These are phyloP conservation scores for Cordilura impudica DNA, from an alignment of 2,888 invertebrate species.

Conservation along the genomic window DNA sequence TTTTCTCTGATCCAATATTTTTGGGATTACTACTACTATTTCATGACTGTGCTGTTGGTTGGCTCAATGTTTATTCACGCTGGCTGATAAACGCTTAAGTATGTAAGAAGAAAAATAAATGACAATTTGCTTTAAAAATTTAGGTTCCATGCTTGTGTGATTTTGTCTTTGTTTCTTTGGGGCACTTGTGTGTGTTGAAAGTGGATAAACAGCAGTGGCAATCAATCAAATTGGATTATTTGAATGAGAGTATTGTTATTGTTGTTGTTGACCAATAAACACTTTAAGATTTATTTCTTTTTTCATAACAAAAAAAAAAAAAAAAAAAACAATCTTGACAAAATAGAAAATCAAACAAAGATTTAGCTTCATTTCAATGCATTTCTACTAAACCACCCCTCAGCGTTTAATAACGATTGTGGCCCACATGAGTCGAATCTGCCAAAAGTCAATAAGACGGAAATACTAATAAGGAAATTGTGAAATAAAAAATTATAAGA, in stretches of 20 bases:
- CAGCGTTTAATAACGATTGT: too few relatives aligned
- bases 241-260: constrained; percentile 9
- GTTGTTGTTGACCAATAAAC: constrained; percentile 1
- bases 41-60: neutral
- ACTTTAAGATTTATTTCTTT: too few relatives aligned
- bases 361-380: too few relatives aligned
- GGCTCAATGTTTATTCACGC: constrained; percentile 52
- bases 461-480: too few relatives aligned
- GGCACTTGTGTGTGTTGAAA: constrained; percentile 39
- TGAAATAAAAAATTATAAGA: too few relatives aligned
- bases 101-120: constrained; percentile 50
- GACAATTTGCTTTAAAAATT: constrained; percentile 36
- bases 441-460: too few relatives aligned
- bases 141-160: constrained; percentile 34
- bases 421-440: too few relatives aligned
- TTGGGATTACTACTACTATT: neutral
- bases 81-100: constrained; percentile 50
- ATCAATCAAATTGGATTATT: constrained; percentile 52
- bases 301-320: too few relatives aligned
- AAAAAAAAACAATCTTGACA: too few relatives aligned
- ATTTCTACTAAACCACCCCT: too few relatives aligned
- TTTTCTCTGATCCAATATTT: neutral
- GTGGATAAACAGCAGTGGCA: constrained; percentile 47
- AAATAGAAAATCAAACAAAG: too few relatives aligned
- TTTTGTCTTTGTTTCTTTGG: constrained; percentile 40